A percentile compares a stretch with the other conserved stretches of the same genome.
These are phyloP conservation scores for Mamestra brassicae DNA, from an alignment of 2,888 invertebrate genomes.

Conservation along the genomic window DNA sequence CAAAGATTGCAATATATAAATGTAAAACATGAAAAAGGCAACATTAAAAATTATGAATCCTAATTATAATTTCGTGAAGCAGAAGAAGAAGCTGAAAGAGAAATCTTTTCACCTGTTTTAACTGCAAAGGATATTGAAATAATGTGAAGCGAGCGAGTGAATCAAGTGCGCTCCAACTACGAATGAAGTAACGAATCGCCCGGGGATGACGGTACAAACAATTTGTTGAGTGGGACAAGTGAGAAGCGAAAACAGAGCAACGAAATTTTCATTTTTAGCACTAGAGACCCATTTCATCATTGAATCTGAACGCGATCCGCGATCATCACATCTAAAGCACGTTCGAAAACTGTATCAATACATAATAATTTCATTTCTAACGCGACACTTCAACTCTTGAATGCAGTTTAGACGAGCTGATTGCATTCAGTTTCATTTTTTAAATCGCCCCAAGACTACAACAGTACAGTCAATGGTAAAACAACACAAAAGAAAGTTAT, in stretches of 20 bases:
- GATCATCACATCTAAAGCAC: too few relatives aligned
- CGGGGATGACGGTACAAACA: constrained; percentile 61
- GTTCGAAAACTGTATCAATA: too few relatives aligned
- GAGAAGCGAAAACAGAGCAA: background rate
- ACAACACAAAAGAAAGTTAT: too few relatives aligned
- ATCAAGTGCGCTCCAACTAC: constrained; percentile 66
- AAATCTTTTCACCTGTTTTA: constrained; percentile 35
- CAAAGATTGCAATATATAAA: background rate
- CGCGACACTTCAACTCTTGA: too few relatives aligned
- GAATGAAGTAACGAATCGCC: constrained; percentile 71
- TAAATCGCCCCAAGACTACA: too few relatives aligned
- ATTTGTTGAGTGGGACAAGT: constrained; percentile 52
- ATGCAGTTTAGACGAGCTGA: too few relatives aligned
- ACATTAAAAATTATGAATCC: background rate
- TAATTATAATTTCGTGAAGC: background rate
- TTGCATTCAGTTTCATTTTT: too few relatives aligned
- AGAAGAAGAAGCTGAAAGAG: background rate
- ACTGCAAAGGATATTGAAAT: constrained; percentile 53
- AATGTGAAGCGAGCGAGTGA: constrained; percentile 55
- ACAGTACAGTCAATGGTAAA: too few relatives aligned
- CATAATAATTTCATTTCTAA: too few relatives aligned
- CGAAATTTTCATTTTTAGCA: too few relatives aligned
- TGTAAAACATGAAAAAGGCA: background rate
- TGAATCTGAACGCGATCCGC: too few relatives aligned
- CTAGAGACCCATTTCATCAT: too few relatives aligned